These are phyloP conservation scores for Catagonus wagneri DNA, from an alignment of 2,113 vertebrate genomes.

Conservation along the genomic window DNA sequence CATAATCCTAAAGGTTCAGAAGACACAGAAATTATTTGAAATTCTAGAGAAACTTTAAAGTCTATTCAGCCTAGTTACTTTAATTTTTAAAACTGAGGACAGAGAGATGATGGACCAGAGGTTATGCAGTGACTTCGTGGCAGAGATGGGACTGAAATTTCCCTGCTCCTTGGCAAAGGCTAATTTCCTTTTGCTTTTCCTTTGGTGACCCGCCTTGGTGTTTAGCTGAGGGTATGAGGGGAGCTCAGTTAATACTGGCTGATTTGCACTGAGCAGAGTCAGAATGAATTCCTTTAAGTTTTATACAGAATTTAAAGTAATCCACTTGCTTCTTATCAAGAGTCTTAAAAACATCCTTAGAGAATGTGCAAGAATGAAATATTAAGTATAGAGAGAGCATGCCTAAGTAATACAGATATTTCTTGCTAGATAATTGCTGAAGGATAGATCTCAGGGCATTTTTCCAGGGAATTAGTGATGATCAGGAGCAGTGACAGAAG, in stretches of 20 bases:
- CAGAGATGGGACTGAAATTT: neutral
- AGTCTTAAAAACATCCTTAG: neutral
- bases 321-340: neutral
- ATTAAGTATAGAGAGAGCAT: neutral
- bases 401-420: neutral
- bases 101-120: neutral
- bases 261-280: neutral
- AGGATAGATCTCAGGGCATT: neutral
- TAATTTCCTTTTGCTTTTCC: conserved; percentile 20
- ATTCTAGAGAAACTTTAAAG: neutral
- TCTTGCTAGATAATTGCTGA: conserved; percentile 21
- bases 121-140: neutral
- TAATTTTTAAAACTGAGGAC: conserved; percentile 9
- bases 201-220: neutral
- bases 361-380: neutral
- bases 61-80: conserved; percentile 19
- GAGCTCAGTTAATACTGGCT: neutral
- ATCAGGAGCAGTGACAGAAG: neutral
- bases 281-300: conserved; percentile 15
- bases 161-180: neutral
- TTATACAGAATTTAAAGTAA: conserved; percentile 27
- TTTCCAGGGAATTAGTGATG: conserved; percentile 12
- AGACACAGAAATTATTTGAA: conserved; percentile 25
- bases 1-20: neutral
- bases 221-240: neutral